phyloP scores from a whole-genome alignment of 2,113 vertebrate genomes.

The Phrynosoma platyrhinos region DNA sequence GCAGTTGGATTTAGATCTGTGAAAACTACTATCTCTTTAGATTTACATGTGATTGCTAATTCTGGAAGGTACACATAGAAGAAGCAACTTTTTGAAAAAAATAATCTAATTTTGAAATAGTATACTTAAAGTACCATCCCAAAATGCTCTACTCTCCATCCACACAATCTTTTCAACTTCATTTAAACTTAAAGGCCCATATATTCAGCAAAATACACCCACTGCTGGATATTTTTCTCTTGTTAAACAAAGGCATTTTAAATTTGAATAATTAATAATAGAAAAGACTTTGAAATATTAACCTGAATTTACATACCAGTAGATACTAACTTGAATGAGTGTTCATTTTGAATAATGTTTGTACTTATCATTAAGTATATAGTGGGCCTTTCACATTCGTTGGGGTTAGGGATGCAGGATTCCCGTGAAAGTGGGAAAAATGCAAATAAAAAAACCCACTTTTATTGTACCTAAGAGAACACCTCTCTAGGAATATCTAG shows the following conservation, averaged over 20 bases:
- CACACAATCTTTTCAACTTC: too few relatives aligned
- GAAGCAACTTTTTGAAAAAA: background rate
- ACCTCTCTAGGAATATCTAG: too few relatives aligned
- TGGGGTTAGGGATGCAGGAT: too few relatives aligned
- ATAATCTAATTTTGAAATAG: background rate
- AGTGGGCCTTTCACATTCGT: too few relatives aligned
- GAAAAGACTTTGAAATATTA: background rate
- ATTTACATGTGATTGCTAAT: background rate
- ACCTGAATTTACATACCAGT: slow-evolving; percentile 23
- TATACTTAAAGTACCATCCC: background rate
- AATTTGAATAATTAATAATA: slow-evolving; percentile 24
- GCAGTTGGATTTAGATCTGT: too few relatives aligned
- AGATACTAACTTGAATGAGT: background rate
- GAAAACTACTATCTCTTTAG: background rate
- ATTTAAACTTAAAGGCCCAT: background rate
- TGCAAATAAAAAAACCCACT: too few relatives aligned
- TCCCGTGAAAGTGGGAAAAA: too few relatives aligned
- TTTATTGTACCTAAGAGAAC: too few relatives aligned
- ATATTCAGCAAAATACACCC: background rate
- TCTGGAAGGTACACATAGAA: background rate
- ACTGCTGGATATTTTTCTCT: background rate
- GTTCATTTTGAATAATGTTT: slow-evolving; percentile 12
- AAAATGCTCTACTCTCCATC: background rate
- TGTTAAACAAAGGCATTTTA: background rate
- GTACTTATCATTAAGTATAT: background rate